These are phyloP conservation scores for Acanthurus lineatus DNA, from an alignment of 2,797 vertebrate species.

Conservation along the genomic window DNA sequence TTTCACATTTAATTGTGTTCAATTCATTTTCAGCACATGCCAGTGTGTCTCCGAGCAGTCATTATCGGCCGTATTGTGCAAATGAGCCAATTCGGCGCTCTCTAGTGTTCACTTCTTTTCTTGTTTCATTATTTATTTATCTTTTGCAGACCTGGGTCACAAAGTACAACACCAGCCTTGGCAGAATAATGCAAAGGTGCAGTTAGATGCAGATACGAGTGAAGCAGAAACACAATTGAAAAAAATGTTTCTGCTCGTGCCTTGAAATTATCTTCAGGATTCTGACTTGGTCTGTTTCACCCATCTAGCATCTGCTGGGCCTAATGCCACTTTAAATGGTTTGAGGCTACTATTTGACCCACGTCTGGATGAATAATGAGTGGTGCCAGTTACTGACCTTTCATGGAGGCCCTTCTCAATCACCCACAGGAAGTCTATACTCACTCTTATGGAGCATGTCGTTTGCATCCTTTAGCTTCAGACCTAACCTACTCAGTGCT, in stretches of 20 bases:
- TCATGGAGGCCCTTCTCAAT: conserved; percentile 29
- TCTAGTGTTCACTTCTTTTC: conserved; percentile 15
- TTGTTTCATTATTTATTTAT: conserved; percentile 35
- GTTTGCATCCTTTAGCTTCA: conserved; percentile 55
- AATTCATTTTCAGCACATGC: conserved; percentile 66
- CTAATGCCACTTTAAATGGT: not conserved
- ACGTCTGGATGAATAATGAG: conserved; percentile 27
- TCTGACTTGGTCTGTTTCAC: not conserved
- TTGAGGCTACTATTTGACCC: not conserved
- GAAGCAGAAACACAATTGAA: conserved; percentile 11
- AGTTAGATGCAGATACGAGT: conserved; percentile 27
- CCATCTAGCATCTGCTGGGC: not conserved
- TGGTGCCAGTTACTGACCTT: conserved; percentile 69
- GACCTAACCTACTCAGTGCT: conserved; percentile 72
- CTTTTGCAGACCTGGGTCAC: conserved; percentile 31
- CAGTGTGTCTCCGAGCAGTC: conserved; percentile 46
- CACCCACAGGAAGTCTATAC: conserved; percentile 48
- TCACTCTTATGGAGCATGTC: conserved; percentile 53
- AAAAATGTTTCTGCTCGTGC: conserved; percentile 1
- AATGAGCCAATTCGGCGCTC: conserved; percentile 45
- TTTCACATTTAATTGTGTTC: conserved; percentile 69
- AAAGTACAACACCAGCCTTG: conserved; percentile 10
- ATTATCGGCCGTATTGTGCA: conserved; percentile 56
- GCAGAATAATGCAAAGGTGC: conserved; percentile 9
- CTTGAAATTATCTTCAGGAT: conserved; percentile 5